A percentile compares a stretch with the other conserved stretches of the same genome.
Conservation (phyloP, 2,797 vertebrate species). For the Chrysocyon brachyurus region DNA sequence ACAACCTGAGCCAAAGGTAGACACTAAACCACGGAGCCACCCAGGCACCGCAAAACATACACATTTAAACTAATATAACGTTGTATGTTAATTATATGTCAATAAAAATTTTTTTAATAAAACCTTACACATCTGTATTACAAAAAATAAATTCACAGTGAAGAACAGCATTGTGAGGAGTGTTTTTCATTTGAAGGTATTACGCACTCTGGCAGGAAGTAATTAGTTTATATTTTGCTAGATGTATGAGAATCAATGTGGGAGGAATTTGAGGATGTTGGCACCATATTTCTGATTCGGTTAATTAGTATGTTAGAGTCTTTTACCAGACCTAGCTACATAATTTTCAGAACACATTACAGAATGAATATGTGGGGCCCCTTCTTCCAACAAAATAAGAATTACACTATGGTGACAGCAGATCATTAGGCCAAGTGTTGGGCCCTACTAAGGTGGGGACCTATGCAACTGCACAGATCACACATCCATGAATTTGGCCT, state of each 20-base stretch:
- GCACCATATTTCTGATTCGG: background rate
- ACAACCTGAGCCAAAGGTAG: no score
- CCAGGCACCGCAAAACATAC: background rate
- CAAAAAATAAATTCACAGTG: background rate
- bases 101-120: background rate
- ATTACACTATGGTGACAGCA: background rate
- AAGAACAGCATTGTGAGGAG: background rate
- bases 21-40: no score
- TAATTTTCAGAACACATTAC: background rate
- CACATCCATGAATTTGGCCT: background rate
- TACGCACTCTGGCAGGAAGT: background rate
- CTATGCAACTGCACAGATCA: accelerated
- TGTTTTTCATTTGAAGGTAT: background rate
- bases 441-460: no score
- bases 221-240: background rate
- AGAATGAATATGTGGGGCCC: background rate
- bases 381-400: background rate
- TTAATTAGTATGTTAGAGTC: background rate
- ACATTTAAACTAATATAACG: background rate
- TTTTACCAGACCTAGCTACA: background rate
- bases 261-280: background rate
- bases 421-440: background rate
- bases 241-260: background rate
- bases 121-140: background rate
- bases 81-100: background rate